These are phyloP conservation scores for Herpetotheres cachinnans DNA, from an alignment of 2,113 vertebrate genomes.

Conservation along the genomic window DNA sequence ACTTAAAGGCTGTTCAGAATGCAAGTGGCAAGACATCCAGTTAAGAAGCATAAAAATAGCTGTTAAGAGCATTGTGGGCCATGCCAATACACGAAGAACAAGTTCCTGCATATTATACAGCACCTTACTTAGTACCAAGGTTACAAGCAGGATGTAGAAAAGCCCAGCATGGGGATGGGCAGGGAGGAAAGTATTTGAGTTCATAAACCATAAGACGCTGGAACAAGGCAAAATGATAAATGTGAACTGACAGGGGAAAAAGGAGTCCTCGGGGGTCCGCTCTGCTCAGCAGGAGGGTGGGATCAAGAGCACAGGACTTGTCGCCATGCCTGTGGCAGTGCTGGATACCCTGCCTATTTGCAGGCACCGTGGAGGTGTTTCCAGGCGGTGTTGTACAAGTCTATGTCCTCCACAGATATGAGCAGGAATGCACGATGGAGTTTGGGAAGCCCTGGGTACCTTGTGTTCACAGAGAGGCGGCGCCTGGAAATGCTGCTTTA, in stretches of 20 bases:
- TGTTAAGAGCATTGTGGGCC: background rate
- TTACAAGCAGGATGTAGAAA: background rate
- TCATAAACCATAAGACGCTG: background rate
- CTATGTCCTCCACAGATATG: fast-evolving
- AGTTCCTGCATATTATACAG: background rate
- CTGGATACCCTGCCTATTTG: fast-evolving
- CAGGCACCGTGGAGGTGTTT: background rate
- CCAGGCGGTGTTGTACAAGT: background rate
- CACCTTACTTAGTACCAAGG: background rate
- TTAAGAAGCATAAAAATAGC: background rate
- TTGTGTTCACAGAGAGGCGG: background rate
- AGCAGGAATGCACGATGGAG: background rate
- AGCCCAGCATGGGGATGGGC: background rate
- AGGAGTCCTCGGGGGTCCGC: background rate
- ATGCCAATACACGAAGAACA: background rate
- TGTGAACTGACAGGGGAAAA: background rate
- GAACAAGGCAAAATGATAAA: background rate
- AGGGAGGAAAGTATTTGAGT: background rate
- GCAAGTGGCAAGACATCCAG: background rate
- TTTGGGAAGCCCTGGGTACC: background rate
- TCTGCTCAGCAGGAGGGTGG: background rate
- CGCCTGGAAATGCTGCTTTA: background rate
- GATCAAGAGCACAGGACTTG: background rate
- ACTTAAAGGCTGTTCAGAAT: background rate
- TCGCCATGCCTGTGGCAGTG: background rate